Evolutionary conservation across 1,140 invertebrate species (phyloP).

Genomic region (Asobara japonica): DNA sequence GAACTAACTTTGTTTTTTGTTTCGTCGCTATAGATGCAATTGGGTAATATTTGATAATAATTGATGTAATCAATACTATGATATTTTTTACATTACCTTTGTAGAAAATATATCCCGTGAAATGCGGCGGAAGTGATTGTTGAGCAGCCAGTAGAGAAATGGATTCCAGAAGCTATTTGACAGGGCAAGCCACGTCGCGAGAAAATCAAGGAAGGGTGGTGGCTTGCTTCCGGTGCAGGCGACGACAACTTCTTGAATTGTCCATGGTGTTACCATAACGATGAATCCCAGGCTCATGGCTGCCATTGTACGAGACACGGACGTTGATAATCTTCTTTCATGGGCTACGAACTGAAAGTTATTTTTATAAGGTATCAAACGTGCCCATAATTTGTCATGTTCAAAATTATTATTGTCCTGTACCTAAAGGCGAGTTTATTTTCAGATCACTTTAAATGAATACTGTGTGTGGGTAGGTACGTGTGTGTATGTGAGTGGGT

Average conservation of each 20-base stretch:
- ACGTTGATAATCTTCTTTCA: constrained; percentile 79
- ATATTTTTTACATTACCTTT: constrained; percentile 73
- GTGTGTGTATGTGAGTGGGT: too few species aligned
- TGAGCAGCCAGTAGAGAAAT: constrained; percentile 87
- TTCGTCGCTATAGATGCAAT: too few species aligned
- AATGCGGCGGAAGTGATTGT: constrained; percentile 84
- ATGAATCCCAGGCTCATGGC: constrained; percentile 89
- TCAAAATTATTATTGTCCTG: neutral
- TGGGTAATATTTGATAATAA: too few species aligned
- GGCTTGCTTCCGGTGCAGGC: constrained; percentile 85
- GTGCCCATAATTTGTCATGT: neutral
- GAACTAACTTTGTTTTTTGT: too few species aligned
- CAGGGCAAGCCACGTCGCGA: constrained; percentile 85
- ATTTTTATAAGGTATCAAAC: neutral
- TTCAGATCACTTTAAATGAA: neutral
- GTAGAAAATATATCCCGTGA: constrained; percentile 78
- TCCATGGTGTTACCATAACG: constrained; percentile 88
- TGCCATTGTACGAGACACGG: constrained; percentile 85
- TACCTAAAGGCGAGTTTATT: neutral
- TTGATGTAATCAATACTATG: too few species aligned
- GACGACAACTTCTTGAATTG: constrained; percentile 87
- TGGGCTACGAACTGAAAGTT: constrained; percentile 71
- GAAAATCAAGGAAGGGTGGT: constrained; percentile 81
- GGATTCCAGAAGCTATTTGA: constrained; percentile 90
- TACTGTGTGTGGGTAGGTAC: neutral